These are phyloP conservation scores for Galeopsomyia nigrocyanea DNA, from an alignment of 2,888 invertebrate genomes.

Conservation along the genomic window DNA sequence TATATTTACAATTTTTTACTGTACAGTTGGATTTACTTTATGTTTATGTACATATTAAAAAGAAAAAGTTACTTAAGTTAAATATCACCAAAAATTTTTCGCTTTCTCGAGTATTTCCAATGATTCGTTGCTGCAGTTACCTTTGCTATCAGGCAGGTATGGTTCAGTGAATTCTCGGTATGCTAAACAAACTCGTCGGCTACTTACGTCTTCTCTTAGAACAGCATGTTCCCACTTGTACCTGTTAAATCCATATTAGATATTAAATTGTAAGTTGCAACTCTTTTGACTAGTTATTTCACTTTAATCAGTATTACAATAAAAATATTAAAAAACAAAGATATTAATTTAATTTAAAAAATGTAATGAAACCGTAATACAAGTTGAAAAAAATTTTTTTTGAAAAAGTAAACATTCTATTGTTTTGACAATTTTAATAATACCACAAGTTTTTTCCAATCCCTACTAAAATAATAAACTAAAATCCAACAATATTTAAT, in stretches of 20 bases:
- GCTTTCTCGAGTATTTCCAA: conserved; percentile 73
- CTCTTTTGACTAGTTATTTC: no score
- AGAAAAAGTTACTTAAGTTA: conserved; percentile 5
- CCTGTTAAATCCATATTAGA: conserved; percentile 47
- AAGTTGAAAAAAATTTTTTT: no score
- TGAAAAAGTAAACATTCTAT: no score
- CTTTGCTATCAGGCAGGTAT: conserved; percentile 75
- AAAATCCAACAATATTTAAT: no score
- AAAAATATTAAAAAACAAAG: not conserved
- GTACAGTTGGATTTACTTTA: conserved; percentile 9
- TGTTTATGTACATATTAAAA: conserved; percentile 17
- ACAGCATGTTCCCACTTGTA: conserved; percentile 96
- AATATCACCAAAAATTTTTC: conserved; percentile 71
- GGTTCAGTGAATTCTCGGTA: conserved; percentile 93
- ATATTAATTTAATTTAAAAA: not conserved
- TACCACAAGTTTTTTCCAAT: no score
- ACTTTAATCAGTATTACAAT: not conserved
- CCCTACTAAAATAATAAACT: no score
- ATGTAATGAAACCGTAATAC: no score
- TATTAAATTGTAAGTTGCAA: conserved; percentile 15
- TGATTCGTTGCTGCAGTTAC: conserved; percentile 72
- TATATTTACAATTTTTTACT: conserved; percentile 31
- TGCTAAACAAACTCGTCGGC: conserved; percentile 91
- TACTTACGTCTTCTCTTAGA: conserved; percentile 83
- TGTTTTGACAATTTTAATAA: no score